Base-by-base conservation (phyloP, 2,888 invertebrate species). In the Acanthosepion pharaonis region DNA sequence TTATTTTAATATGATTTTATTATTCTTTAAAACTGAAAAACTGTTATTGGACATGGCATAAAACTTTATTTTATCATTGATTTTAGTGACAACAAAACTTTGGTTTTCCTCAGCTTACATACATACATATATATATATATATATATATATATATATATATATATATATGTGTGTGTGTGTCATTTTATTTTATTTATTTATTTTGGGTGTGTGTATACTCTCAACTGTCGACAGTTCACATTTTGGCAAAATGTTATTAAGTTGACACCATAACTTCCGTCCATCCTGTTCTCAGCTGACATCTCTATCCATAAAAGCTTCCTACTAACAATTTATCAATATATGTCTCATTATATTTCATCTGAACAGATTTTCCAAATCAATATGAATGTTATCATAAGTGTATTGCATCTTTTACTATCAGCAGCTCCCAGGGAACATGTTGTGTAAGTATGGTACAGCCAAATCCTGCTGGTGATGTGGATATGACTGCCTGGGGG, bases 201-300 rank as follows among this genome's bases (percentile, higher is more conserved):
- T 78, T n/a, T n/a, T 33, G 15, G n/a, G n/a, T 78, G 15, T 78
- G 3, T 78, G n/a, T 78, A n/a, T n/a, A n/a, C 15, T 78, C 5
- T n/a, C 78, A 78, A 78, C n/a, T 78, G 78, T n/a, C n/a, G n/a
- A 78, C 78, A 33, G 78, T 78, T 78, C 78, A 78, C n/a, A 78
- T 78, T 78, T 78, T 78, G 78, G 78, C 78, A 78, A 78, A n/a
- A 78, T 78, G 78, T 78, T 78, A 78, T 78, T 78, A n/a, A 78
- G 78, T 78, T 78, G 78, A 78, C 78, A 78, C 78, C 78, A 9
- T 78, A 33, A 18, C 78, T 78, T 78, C 78, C 78, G 78, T 78
- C 78, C 78, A 78, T 78, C 59, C 59, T 59, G 59, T 78, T 78
- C 78, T 78, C 78, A 78, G 78, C 78, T 78, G 78, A 78, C 78